A percentile compares a stretch with the other conserved stretches of the same genome.
Conservation (phyloP, 2,797 vertebrate genomes). For the Argya squamiceps region DNA sequence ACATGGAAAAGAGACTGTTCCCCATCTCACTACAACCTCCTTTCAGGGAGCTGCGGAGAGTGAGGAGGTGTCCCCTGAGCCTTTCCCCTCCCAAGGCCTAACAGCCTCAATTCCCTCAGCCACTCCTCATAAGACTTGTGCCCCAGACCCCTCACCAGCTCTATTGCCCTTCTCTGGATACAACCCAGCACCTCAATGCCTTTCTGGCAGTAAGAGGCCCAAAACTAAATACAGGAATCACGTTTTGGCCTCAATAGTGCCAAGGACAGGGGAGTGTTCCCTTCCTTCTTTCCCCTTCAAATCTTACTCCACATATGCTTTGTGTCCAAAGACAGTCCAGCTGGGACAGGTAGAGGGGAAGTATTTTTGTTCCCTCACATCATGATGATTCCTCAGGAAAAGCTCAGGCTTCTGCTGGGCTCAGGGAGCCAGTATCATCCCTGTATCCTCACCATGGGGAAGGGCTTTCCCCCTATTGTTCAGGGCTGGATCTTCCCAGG, state of each 20-base stretch:
- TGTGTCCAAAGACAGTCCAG: background rate
- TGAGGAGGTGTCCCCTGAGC: background rate
- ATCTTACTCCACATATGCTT: background rate
- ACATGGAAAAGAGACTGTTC: background rate
- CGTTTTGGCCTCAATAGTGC: background rate
- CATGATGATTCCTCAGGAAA: background rate
- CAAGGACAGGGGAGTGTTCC: background rate
- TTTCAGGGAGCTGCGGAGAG: background rate
- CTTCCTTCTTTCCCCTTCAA: background rate
- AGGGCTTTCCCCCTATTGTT: background rate
- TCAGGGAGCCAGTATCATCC: fast-evolving
- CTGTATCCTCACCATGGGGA: background rate
- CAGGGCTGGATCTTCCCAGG: background rate
- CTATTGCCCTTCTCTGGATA: background rate
- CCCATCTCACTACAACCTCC: background rate
- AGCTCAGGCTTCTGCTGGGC: background rate
- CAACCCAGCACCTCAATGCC: background rate
- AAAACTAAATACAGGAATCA: background rate
- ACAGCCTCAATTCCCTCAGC: background rate
- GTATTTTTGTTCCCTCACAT: background rate
- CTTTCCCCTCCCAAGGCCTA: background rate
- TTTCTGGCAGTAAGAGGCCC: background rate
- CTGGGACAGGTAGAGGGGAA: fast-evolving
- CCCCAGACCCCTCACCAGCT: background rate
- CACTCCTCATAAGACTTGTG: background rate